Evolutionary conservation across 2,888 invertebrate species (phyloP), one percentile per base, ranked within the genome.

Genomic region (Drosophila helvetica): DNA sequence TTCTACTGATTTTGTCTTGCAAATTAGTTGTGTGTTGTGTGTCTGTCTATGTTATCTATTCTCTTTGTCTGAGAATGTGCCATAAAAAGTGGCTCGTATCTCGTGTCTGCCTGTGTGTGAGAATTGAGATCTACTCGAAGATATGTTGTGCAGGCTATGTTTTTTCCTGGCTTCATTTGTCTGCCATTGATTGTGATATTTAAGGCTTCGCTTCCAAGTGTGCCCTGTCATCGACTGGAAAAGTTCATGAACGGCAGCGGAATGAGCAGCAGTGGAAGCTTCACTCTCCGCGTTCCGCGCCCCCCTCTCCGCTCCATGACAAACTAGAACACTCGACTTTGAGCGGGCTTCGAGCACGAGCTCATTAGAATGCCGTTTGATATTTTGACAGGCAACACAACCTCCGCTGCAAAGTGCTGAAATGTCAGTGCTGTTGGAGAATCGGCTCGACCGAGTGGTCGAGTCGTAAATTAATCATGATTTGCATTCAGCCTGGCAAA

Each of bases 291-390:
- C 7, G 1, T 7, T 12, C 12, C 33, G 12, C 42, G 54, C 65
- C 7, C 25, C 4, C 4, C 33, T 1, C 47, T 54, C 67, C 56
- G 30, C 42, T 50, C 33, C 58, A 78, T 79, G 76, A 68, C 68
- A 75, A 75, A 69, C 64, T 65, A 73, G 75, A 70, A 58, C 74
- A 84, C 66, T 66, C 50, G 66, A 57, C 52, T 68, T 50, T 10
- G 47, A 42, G 53, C 60, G 54, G 27, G 60, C 47, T 47, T 52
- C 38, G 47, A 55, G 58, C 52, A 45, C 46, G 56, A 58, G 78
- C 86, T 82, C 82, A 85, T 82, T 82, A 85, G 78, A 82, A 83
- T 83, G 86, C 77, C 75, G 75, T 54, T 54, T 69, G 66, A 60
- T 66, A 60, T 68, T 69, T 69, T 79, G 76, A 82, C 80, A 78